Percentiles rank a stretch among this genome's conserved stretches.
Conservation (phyloP, 2,113 vertebrate genomes). For the Alethe diademata region DNA sequence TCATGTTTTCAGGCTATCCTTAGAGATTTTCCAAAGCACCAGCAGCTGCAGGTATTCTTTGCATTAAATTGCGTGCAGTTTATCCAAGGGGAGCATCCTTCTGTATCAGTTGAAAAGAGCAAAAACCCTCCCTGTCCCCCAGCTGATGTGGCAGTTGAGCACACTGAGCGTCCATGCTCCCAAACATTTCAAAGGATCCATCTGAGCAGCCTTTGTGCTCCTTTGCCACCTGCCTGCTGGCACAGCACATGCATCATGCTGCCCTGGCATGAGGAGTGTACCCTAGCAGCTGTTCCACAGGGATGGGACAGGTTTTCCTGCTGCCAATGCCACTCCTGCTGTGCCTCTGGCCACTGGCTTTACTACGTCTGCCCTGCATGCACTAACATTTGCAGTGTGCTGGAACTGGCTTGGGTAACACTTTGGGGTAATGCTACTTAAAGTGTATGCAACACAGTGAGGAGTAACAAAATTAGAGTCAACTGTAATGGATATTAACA, state of each 20-base stretch:
- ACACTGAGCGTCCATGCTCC: fast-evolving
- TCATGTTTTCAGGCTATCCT: background rate
- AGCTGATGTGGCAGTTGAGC: fast-evolving
- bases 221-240: background rate
- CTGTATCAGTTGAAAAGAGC: background rate
- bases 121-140: fast-evolving
- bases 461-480: background rate
- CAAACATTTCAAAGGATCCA: background rate
- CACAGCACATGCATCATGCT: fast-evolving
- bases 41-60: background rate
- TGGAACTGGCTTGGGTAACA: background rate
- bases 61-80: background rate
- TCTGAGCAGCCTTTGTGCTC: background rate
- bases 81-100: background rate
- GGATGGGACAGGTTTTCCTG: background rate
- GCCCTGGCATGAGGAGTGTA: fast-evolving
- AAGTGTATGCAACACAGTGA: background rate
- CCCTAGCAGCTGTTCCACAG: fast-evolving
- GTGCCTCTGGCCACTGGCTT: background rate
- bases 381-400: fast-evolving
- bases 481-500: background rate
- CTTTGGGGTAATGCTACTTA: background rate
- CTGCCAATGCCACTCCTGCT: background rate
- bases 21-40: background rate
- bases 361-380: background rate